These are phyloP conservation scores for Thalassarche chlororhynchos DNA, from an alignment of 2,113 vertebrate genomes.

Conservation along the genomic window DNA sequence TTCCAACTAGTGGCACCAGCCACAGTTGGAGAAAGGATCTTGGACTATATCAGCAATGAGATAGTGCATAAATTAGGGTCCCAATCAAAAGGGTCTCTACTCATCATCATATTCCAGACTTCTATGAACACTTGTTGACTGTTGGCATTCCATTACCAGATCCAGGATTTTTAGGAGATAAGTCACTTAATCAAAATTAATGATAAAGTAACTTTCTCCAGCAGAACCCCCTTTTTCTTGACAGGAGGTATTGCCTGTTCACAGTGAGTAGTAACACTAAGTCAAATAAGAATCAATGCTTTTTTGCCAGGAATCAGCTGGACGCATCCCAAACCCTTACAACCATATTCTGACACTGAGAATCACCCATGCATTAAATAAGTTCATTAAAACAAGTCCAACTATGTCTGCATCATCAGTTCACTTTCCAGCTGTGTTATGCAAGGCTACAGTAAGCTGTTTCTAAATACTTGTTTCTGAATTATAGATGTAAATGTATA, in stretches of 20 bases:
- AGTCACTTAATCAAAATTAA: neutral
- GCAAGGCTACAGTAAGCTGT: neutral
- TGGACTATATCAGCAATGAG: neutral
- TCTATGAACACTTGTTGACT: neutral
- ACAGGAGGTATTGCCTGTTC: neutral
- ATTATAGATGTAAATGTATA: constrained; percentile 3
- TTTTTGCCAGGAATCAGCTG: neutral
- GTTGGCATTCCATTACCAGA: neutral
- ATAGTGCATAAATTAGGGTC: neutral
- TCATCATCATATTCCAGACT: neutral
- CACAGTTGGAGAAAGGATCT: neutral
- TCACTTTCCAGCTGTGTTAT: neutral
- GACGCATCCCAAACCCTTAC: neutral
- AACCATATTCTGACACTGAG: neutral
- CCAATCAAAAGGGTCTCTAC: neutral
- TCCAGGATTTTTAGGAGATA: neutral
- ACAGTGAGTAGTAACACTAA: neutral
- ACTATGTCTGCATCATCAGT: neutral
- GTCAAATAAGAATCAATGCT: neutral
- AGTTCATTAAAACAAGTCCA: neutral
- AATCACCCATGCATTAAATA: neutral
- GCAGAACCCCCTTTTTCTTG: neutral
- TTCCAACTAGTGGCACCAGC: neutral
- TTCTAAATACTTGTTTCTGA: constrained; percentile 19
- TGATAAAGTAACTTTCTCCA: neutral